These are phyloP conservation scores for Dromococcyx pavoninus DNA, from an alignment of 2,797 vertebrate species.

Conservation along the genomic window DNA sequence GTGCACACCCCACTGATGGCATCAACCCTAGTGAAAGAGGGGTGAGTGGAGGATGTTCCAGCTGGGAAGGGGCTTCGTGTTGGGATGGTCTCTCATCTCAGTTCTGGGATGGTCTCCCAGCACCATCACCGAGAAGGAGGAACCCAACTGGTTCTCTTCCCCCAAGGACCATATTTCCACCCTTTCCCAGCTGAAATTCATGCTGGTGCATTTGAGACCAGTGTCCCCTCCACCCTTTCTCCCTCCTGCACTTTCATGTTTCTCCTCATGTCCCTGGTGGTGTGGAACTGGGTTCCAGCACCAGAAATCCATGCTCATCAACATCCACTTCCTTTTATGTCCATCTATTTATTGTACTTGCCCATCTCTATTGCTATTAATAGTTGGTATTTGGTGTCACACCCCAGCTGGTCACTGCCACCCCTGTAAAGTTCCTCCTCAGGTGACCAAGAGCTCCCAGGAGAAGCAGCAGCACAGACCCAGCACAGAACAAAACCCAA, in stretches of 20 bases:
- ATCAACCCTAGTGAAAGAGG: not conserved
- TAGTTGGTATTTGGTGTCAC: not conserved
- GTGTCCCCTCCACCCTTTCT: not conserved
- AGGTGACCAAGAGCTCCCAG: not conserved
- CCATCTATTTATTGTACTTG: not conserved
- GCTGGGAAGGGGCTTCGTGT: not conserved
- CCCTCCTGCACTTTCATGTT: not conserved
- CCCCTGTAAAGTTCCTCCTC: not conserved
- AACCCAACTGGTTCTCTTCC: not conserved
- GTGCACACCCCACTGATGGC: fast-evolving
- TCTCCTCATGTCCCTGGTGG: not conserved
- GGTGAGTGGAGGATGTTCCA: too few species aligned
- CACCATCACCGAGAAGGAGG: not conserved
- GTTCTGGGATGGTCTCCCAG: not conserved
- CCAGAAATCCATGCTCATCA: not conserved
- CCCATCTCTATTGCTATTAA: not conserved
- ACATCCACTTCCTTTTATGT: too few species aligned
- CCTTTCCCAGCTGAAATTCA: not conserved
- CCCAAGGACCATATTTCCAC: fast-evolving
- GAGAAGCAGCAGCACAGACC: not conserved
- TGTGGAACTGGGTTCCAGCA: not conserved
- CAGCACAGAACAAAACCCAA: not conserved
- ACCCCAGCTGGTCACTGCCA: not conserved
- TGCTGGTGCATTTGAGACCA: fast-evolving
- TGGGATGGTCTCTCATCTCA: not conserved